phyloP scores from a whole-genome alignment of 92 coral and sea anemone genomes.

The Actinernus sp. region DNA sequence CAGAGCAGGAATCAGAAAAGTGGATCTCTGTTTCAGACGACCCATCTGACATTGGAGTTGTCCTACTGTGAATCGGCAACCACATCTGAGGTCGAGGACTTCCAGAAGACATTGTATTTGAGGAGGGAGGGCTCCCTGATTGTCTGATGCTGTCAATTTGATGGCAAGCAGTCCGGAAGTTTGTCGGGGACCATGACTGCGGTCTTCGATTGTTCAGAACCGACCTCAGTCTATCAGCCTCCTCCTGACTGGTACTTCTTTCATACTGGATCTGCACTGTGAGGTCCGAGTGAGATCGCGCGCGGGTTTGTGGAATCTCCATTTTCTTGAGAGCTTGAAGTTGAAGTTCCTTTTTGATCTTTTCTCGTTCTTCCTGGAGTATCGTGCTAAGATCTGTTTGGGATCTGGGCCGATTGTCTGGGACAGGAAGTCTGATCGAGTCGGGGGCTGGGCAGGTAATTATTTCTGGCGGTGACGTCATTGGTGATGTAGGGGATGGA shows the following conservation, averaged over 20 bases:
- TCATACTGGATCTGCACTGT: not conserved
- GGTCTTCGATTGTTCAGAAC: conserved; percentile 14
- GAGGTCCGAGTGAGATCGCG: conserved; percentile 1
- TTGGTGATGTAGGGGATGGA: not conserved
- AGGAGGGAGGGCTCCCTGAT: not conserved
- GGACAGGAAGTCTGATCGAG: conserved; percentile 44
- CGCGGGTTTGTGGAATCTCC: not conserved
- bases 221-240: not conserved
- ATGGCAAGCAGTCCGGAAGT: conserved; percentile 3
- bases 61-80: not conserved
- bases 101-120: not conserved
- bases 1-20: conserved; percentile 82
- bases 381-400: conserved; percentile 10
- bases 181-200: conserved; percentile 38
- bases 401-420: conserved; percentile 37
- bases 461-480: conserved; percentile 7
- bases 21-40: conserved; percentile 71
- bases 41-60: conserved; percentile 44
- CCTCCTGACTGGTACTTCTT: not conserved
- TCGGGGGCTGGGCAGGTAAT: conserved; percentile 41
- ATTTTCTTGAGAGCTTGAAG: not conserved
- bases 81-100: not conserved
- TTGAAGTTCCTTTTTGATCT: not conserved
- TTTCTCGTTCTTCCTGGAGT: not conserved
- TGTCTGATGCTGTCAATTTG: not conserved